Percentiles rank a stretch among this genome's conserved stretches.
These are phyloP conservation scores for Bubo blakistoni DNA, from an alignment of 2,113 vertebrate genomes.

Conservation along the genomic window DNA sequence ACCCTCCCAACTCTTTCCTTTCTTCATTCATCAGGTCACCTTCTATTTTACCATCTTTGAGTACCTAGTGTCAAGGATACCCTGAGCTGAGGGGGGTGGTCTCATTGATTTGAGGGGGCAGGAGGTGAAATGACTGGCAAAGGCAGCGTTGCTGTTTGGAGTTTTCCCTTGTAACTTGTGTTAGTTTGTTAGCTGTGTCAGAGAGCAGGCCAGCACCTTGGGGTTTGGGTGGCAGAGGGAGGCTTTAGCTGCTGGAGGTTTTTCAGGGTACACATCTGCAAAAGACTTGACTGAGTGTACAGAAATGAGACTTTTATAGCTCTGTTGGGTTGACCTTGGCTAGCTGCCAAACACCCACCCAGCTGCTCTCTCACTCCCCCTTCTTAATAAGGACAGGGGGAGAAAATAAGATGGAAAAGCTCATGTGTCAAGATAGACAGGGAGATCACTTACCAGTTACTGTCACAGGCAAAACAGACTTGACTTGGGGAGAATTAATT, in stretches of 20 bases:
- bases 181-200: neutral
- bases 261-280: neutral
- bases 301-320: neutral
- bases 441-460: neutral
- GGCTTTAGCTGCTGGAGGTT: neutral
- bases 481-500: neutral
- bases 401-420: neutral
- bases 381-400: neutral
- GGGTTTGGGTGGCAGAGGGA: neutral
- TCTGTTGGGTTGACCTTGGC: neutral
- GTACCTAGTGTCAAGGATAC: neutral
- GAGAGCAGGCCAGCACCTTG: neutral
- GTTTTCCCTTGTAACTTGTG: neutral
- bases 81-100: neutral
- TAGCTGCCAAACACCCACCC: neutral
- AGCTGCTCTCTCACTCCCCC: neutral
- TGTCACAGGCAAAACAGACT: neutral
- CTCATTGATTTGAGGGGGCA: neutral
- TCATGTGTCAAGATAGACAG: fast-evolving
- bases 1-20: neutral
- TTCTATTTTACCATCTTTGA: neutral
- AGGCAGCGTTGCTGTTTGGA: neutral
- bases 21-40: neutral
- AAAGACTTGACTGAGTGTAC: neutral
- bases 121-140: neutral